Evolutionary conservation across 2,113 vertebrate genomes (phyloP), one percentile per base, ranked within the genome.

Genomic region (Calyptomena viridis): DNA sequence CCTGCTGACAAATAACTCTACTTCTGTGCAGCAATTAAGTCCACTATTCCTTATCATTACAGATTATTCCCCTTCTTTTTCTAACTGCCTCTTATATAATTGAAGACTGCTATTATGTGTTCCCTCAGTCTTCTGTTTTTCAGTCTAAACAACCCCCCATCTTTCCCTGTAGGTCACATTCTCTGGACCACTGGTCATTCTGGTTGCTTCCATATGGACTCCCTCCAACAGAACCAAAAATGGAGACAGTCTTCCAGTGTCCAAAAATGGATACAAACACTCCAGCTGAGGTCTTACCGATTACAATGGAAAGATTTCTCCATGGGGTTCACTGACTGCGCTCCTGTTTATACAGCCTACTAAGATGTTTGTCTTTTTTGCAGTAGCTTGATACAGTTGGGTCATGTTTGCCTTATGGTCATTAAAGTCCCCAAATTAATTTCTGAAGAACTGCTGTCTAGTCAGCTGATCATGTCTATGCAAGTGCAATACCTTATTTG

Each of bases 101-200:
- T 92, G 72, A 88, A 84, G 68, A 35, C 69, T 67, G 68, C 69
- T 89, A 71, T 33, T 71, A 67, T 40, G 33, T 31, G 33, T 89
- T 63, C 89, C 60, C 39, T 84, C n/a, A 52, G 80, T 40, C 86
- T 84, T 91, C 63, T 52, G 0, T 17, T 78, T 94, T 92, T 89
- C 80, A 97, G 89, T 92, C 89, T 94, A 96, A 97, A 94, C 95
- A 95, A 84, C 25, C 72, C 73, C 84, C 73, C 80, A 87, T 93
- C 89, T 60, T 78, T 60, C 60, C 44, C 44, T 16, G 52, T 92
- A 89, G 83, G 93, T 94, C 95, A 97, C 83, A 92, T 94, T 97
- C 90, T 84, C 76, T 47, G 55, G 68, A 67, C 50, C 25, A 2
- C 55, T 93, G 92, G 76, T 95, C 86, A 96, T 90, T 89, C 86